Evolutionary conservation across 2,888 invertebrate species (phyloP).

Genomic region (Baccha elongata): DNA sequence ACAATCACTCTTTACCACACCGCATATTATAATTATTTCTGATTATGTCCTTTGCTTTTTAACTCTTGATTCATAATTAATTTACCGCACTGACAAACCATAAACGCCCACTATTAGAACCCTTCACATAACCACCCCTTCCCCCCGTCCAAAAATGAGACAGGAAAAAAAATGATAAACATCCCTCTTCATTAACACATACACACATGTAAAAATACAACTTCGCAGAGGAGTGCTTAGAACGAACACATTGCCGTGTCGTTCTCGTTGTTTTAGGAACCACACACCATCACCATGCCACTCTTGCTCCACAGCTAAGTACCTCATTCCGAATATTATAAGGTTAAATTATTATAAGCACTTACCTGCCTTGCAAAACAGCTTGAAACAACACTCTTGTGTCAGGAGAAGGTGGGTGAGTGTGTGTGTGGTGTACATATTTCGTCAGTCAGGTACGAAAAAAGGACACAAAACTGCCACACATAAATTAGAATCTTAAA

Average conservation of each 20-base stretch:
- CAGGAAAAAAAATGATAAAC: slow-evolving; percentile 17
- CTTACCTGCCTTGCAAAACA: slow-evolving; percentile 72
- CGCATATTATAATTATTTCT: slow-evolving; percentile 42
- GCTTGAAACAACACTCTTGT: slow-evolving; percentile 63
- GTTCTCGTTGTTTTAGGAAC: slow-evolving; percentile 32
- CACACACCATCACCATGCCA: slow-evolving; percentile 11
- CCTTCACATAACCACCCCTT: neutral
- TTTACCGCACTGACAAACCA: slow-evolving; percentile 66
- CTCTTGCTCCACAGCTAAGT: slow-evolving; percentile 57
- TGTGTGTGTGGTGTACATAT: neutral
- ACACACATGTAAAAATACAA: slow-evolving; percentile 19
- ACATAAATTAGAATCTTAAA: slow-evolving; percentile 73
- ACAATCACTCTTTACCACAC: slow-evolving; percentile 48
- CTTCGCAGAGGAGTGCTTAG: neutral
- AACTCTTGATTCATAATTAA: slow-evolving; percentile 70
- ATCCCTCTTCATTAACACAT: slow-evolving; percentile 62
- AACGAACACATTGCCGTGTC: slow-evolving; percentile 30
- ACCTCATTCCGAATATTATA: slow-evolving; percentile 71
- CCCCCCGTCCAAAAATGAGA: neutral
- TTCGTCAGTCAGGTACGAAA: slow-evolving; percentile 28
- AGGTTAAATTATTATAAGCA: slow-evolving; percentile 73
- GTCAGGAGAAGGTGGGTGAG: neutral
- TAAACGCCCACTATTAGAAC: slow-evolving; percentile 67
- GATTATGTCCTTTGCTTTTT: slow-evolving; percentile 54
- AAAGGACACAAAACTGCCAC: slow-evolving; percentile 59